Base-by-base conservation (phyloP, 2,888 invertebrate species). In the Eupsilia transversa region DNA sequence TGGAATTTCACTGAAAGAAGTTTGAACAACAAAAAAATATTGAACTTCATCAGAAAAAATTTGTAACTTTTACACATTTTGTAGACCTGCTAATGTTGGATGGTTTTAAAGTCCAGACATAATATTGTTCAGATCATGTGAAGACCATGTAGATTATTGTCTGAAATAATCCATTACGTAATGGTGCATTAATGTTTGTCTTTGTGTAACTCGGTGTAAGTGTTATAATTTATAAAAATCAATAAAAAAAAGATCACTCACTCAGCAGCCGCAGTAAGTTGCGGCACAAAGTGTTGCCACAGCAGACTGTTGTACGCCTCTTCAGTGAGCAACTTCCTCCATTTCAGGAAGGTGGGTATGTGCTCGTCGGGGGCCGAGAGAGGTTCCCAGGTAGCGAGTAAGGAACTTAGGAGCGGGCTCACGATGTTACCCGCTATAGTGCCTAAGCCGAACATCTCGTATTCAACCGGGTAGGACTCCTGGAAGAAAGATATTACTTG, bases 271-370 rank as follows among this genome's bases (percentile, higher is more conserved):
- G 97, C 96, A 87, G 98, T 97, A 79, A 99, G 96, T 77, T 97
- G 97, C n/a, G 99, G 99, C 96, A 99, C 97, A 97, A 99, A 98
- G 79, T 98, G 97, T 90, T 98, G 98, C 99, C 99, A 99, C 85
- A 99, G 95, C 75, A 99, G 95, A 88, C 97, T 97, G 93, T 98
- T 98, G 91, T 98, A 99, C 0, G 98, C 98, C 86, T 97, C 97
- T 56, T 97, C 94, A 10, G 97, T 96, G 57, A 98, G 93, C 82
- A 98, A 96, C 54, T 96, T 95, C 86, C 97, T 97, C 98, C 98
- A 98, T 85, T 97, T 97, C 65, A 97, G 94, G 85, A 98, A 97
- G 27, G 97, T 93, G 0, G 97, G 97, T 30, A 97, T 91, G 17
- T 97, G 97, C 74, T 97, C 97, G 6, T 97, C 97, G 0, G 98